Percentiles rank a stretch among this genome's conserved stretches.
These are phyloP conservation scores for Triops cancriformis DNA, from an alignment of 1,140 invertebrate species.

Conservation along the genomic window DNA sequence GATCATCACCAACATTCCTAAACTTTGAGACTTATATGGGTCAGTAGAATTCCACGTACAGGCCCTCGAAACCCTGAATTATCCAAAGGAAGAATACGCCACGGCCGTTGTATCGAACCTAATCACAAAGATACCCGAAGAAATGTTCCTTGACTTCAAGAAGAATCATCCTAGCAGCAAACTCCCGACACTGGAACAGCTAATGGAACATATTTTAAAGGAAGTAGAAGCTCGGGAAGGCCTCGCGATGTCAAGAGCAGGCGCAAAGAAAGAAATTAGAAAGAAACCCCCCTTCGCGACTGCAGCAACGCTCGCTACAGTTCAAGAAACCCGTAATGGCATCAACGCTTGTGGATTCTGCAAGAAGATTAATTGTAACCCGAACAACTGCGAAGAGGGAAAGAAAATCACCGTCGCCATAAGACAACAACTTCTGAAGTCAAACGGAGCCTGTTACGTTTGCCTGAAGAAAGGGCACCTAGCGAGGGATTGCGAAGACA, in stretches of 20 bases:
- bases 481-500: constrained; percentile 69
- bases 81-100: not conserved
- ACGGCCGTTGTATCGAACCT: not conserved
- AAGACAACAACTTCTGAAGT: not conserved
- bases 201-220: not conserved
- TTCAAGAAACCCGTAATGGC: not conserved
- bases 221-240: not conserved
- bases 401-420: not conserved
- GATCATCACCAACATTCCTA: too few relatives aligned
- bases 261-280: not conserved
- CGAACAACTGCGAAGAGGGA: not conserved
- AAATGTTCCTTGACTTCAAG: not conserved
- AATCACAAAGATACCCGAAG: not conserved
- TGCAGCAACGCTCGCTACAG: not conserved
- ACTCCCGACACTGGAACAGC: not conserved
- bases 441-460: constrained; percentile 59
- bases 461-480: constrained; percentile 83
- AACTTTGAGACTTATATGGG: too few relatives aligned
- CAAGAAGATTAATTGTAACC: not conserved
- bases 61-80: not conserved
- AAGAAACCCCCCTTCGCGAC: not conserved
- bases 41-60: not conserved
- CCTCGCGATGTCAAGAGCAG: not conserved
- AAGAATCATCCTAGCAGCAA: not conserved
- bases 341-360: not conserved